These are phyloP conservation scores for Trigoniulus corallinus DNA, from an alignment of 1,140 invertebrate genomes.

Conservation along the genomic window DNA sequence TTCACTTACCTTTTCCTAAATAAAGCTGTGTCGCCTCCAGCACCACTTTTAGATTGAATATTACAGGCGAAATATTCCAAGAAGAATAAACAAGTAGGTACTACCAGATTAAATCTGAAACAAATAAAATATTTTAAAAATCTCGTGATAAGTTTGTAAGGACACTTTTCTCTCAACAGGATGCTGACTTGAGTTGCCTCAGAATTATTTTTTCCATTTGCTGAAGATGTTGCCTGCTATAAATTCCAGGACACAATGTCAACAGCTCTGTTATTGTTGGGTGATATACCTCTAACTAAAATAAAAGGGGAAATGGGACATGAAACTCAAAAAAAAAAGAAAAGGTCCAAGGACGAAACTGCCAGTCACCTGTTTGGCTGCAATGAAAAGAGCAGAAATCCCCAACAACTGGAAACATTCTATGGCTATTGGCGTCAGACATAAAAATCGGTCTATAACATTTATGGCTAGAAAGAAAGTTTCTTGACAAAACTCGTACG, in stretches of 20 bases:
- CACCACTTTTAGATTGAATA: neutral
- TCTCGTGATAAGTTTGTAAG: neutral
- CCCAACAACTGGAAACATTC: neutral
- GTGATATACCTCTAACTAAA: neutral
- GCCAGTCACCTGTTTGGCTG: neutral
- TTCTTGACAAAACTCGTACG: neutral
- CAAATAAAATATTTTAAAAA: neutral
- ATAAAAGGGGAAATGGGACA: no score
- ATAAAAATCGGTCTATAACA: neutral
- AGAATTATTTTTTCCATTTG: neutral
- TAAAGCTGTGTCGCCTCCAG: neutral
- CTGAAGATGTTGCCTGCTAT: neutral
- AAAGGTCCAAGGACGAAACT: no score
- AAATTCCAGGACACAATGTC: neutral
- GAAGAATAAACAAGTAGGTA: neutral
- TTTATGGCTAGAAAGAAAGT: neutral
- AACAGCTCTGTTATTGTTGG: neutral
- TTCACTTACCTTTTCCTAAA: neutral
- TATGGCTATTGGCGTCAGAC: neutral
- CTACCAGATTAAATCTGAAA: neutral
- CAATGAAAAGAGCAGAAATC: neutral
- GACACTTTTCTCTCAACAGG: neutral
- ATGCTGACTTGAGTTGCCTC: neutral
- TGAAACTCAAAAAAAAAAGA: no score
- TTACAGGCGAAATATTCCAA: neutral